Conservation (phyloP, 2,113 vertebrate genomes). For the Ciconia stormi region DNA sequence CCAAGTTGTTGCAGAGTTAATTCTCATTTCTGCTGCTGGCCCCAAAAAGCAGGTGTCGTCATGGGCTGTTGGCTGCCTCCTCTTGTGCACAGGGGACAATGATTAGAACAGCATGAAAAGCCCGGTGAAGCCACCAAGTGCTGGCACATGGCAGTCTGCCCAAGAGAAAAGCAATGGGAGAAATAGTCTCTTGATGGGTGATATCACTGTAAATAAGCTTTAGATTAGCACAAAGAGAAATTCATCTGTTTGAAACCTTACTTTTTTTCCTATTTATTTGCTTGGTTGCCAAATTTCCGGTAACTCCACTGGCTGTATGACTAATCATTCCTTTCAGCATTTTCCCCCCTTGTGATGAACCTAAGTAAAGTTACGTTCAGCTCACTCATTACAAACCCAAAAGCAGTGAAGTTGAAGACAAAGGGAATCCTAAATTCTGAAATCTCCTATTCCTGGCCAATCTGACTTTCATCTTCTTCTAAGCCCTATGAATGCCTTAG, state of each 20-base stretch:
- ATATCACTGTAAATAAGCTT: neutral
- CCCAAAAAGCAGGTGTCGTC: neutral
- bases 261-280: neutral
- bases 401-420: neutral
- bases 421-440: neutral
- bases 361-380: neutral
- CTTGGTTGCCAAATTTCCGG: neutral
- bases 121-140: neutral
- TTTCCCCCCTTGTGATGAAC: neutral
- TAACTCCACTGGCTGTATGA: neutral
- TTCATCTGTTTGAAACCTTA: neutral
- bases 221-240: slow-evolving; percentile 8
- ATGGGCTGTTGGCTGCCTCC: neutral
- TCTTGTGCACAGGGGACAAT: neutral
- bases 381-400: neutral
- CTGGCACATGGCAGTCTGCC: neutral
- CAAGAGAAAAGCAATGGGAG: neutral
- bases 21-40: neutral
- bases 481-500: neutral
- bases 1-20: slow-evolving; percentile 6
- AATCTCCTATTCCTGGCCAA: neutral
- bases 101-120: slow-evolving; percentile 6
- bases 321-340: neutral
- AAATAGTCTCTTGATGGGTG: neutral
- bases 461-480: neutral